Base-by-base conservation (phyloP, 2,113 vertebrate species). In the Megalops atlanticus region DNA sequence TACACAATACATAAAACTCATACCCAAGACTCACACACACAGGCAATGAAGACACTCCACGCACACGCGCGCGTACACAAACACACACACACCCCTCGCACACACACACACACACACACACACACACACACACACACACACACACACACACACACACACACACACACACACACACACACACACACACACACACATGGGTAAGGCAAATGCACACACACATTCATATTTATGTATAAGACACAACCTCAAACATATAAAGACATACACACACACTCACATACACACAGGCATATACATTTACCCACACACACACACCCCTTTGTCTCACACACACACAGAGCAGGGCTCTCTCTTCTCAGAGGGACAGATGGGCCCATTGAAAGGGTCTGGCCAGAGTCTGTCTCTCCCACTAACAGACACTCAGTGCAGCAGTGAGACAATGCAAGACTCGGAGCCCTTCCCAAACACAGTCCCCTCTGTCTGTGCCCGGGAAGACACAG, bases 321-420 rank as follows among this genome's bases (percentile, higher is more conserved):
- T 31, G 24, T 64, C 5, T 27, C 58, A 31, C 58, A 64, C 58
- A 64, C 58, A 64, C 58, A 64, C 58, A 18, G 58, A 64, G n/a
- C 58, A 64, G 58, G 8, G 58, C 18, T 64, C 58, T 31, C 18
- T 64, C 58, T 31, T 33, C n/a, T 49, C 45, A 47, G 74, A 49
- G 45, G 74, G 45, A 76, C 74, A 76, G 74, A 76, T 76, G 74
- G 74, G 31, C 27, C 43, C 31, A 36, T 31, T 76, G 74, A 52
- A 52, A 76, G 74, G 4, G 31, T 31, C 33, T 76, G 74, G 74
- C 45, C n/a, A 52, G 41, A 14, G 43, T 27, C 31, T 27, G n/a
- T 33, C 74, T 76, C 47, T 52, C 74, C 43, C 74, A 76, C n/a
- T 35, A 43, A 31, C 45, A 33, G 41, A 47, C 43, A 7, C 72